These are phyloP conservation scores for Epinotia brunnichana DNA, from an alignment of 2,888 invertebrate genomes.

Conservation along the genomic window DNA sequence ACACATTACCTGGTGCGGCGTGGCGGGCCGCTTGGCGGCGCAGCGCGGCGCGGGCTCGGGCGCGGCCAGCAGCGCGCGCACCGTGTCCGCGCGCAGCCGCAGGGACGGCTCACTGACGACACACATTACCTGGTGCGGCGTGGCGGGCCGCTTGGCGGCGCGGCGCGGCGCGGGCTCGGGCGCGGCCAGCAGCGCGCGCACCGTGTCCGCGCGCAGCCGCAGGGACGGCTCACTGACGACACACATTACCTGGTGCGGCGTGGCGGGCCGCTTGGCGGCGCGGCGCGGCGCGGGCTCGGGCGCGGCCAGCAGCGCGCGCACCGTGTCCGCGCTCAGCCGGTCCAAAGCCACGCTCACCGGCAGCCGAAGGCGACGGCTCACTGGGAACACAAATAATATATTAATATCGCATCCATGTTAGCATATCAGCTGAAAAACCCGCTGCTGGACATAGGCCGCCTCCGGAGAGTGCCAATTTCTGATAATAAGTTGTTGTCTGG, in stretches of 20 bases:
- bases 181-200: constrained; percentile 63
- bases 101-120: constrained; percentile 52
- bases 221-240: constrained; percentile 52
- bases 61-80: constrained; percentile 63
- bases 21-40: constrained; percentile 3
- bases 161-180: constrained; percentile 49
- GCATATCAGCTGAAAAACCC: too few relatives aligned
- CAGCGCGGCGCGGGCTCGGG: constrained; percentile 44
- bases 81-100: constrained; percentile 65
- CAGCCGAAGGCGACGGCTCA: constrained; percentile 56
- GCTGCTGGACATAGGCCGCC: too few relatives aligned
- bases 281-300: constrained; percentile 49
- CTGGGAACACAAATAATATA: constrained; percentile 46
- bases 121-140: constrained; percentile 22
- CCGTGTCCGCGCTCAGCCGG: constrained; percentile 65
- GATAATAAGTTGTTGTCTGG: background rate
- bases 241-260: constrained; percentile 22
- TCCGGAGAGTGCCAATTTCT: too few relatives aligned
- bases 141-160: constrained; percentile 36
- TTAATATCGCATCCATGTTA: too few relatives aligned
- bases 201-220: constrained; percentile 65
- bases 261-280: constrained; percentile 37
- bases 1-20: constrained; percentile 30
- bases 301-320: constrained; percentile 63
- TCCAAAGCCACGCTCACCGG: constrained; percentile 69